Evolutionary conservation across 2,797 vertebrate genomes (phyloP), one percentile per base, ranked within the genome.

Genomic region (Eulemur mongoz): DNA sequence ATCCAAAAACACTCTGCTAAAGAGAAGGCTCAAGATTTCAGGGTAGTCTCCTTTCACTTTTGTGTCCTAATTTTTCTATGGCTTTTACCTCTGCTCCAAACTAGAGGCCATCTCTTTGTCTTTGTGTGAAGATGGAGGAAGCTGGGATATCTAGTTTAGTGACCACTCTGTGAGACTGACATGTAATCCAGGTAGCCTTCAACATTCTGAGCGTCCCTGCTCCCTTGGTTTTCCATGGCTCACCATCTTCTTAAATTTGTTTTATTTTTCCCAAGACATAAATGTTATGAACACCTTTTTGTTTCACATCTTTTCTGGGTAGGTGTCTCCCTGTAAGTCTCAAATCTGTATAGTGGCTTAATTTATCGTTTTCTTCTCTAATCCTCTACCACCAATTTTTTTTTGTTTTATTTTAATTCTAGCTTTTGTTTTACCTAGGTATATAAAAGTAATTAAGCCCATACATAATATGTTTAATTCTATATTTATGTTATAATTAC

Each of bases 391-490:
- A 52, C 27, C 73, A 40, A 40, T 38, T 27, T 67, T 12, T 7
- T 5, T 45, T 82, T 91, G 9, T 84, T 96, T 65, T 69, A 38
- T 87, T 83, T 93, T 38, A 65, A 25, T 94, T 92, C 35, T 83
- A 48, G 15, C 7, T 73, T 93, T 95, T 75, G 18, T 69, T 92
- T 82, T 83, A 61, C 15, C 70, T 52, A 25, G 1, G 38, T n/a
- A 61, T 40, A 48, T 7, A 67, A 81, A 95, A 83, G 15, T 54
- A 25, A 80, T 45, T 27, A 5, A 79, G 15, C 9, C 14, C 27
- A 93, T 57, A 69, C 15, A n/a, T 25, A 80, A 22, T 6, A 13
- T 57, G 38, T 61, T 95, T 93, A 78, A 92, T 87, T 87, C 14
- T 45, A 48, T 65, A 70, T 94, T 90, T 72, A 70, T 82, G 50